A percentile compares a stretch with the other conserved stretches of the same genome.
Evolutionary conservation across 2,888 invertebrate species (phyloP).

Genomic region (Nezara viridula): DNA sequence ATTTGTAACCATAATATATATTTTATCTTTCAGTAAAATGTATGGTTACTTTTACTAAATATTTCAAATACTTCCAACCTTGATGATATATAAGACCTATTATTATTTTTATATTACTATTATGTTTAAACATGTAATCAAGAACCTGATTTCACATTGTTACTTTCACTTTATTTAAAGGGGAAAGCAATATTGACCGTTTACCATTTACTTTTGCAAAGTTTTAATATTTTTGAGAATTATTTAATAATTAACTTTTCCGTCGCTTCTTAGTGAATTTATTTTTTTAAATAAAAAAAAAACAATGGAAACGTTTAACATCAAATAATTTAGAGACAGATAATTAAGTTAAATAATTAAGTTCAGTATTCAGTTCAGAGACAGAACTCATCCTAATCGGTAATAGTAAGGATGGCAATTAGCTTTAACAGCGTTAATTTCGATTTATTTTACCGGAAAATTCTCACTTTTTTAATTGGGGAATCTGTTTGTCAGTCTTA

Average conservation of each 20-base stretch:
- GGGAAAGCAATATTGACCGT: slow-evolving; percentile 1
- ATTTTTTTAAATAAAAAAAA: background rate
- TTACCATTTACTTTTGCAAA: background rate
- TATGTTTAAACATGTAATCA: slow-evolving; percentile 13
- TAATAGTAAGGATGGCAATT: background rate
- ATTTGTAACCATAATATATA: no score
- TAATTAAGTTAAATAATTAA: no score
- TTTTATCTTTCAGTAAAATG: no score
- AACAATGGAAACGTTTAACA: background rate
- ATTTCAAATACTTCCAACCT: background rate
- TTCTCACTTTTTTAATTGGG: background rate
- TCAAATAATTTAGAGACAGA: no score
- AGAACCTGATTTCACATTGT: background rate
- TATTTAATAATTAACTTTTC: background rate
- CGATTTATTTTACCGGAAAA: background rate
- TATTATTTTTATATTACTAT: no score
- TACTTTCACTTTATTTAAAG: slow-evolving; percentile 35
- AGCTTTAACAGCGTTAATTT: background rate
- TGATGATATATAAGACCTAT: background rate
- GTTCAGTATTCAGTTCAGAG: no score
- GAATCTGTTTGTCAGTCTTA: no score
- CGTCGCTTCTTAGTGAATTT: background rate
- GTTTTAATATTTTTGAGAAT: background rate
- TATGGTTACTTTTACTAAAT: background rate
- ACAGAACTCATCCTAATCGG: background rate